These are phyloP conservation scores for Orestias chungarensis DNA, from an alignment of 2,797 vertebrate species.

Conservation along the genomic window DNA sequence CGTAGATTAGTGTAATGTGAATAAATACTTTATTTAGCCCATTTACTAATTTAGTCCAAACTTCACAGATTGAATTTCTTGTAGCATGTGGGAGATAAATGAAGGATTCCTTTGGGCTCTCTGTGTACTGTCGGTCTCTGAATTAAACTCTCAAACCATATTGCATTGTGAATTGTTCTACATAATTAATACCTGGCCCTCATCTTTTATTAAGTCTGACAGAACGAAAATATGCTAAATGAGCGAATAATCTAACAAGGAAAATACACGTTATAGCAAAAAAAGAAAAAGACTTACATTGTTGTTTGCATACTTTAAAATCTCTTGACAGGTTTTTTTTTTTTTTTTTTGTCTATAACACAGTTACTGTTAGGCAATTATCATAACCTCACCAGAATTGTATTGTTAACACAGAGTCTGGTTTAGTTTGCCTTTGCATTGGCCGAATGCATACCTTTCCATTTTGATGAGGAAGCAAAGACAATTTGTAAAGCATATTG, in stretches of 20 bases:
- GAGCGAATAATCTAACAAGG: constrained; percentile 22
- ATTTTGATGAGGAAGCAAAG: not conserved
- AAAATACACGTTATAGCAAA: not conserved
- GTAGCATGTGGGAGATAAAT: constrained; percentile 30
- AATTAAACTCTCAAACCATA: constrained; percentile 47
- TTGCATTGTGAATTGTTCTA: constrained; percentile 47
- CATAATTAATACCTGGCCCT: constrained; percentile 54
- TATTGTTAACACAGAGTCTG: not conserved
- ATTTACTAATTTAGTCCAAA: constrained; percentile 58
- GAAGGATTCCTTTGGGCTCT: constrained; percentile 40
- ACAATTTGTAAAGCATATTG: not conserved
- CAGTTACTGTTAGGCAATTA: not conserved
- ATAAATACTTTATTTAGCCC: constrained; percentile 55
- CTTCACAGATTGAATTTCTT: constrained; percentile 48
- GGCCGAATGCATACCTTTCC: not conserved
- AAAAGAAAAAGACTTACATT: constrained; percentile 8
- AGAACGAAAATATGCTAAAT: constrained; percentile 16
- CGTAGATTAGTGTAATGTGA: constrained; percentile 41
- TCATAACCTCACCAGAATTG: not conserved
- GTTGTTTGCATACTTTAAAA: constrained; percentile 14
- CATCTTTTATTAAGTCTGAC: constrained; percentile 40
- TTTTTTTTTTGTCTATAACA: constrained; percentile 32
- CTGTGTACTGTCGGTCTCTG: constrained; percentile 26
- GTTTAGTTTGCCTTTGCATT: not conserved
- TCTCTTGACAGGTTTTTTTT: constrained; percentile 31